These are phyloP conservation scores for Eurosta solidaginis DNA, from an alignment of 1,140 invertebrate genomes.

Conservation along the genomic window DNA sequence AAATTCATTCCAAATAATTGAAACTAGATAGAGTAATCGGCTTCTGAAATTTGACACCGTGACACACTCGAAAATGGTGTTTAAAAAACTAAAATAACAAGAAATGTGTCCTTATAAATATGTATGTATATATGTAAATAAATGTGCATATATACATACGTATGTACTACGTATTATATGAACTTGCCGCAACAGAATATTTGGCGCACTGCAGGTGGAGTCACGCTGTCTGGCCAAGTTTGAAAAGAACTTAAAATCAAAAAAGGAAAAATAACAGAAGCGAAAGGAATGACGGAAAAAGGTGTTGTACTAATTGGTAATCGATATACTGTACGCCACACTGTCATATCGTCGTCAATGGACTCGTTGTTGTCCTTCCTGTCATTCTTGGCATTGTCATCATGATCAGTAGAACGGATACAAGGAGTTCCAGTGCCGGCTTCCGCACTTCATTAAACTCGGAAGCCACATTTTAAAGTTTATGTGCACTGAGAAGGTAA, in stretches of 20 bases:
- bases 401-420: neutral
- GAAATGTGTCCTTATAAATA: neutral
- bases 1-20: no score
- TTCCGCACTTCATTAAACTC: constrained; percentile 35
- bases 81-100: neutral
- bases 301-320: constrained; percentile 34
- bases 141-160: neutral
- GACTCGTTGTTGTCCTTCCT: neutral
- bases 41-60: neutral
- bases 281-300: neutral
- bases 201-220: constrained; percentile 25
- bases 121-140: neutral
- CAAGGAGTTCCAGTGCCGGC: constrained; percentile 16
- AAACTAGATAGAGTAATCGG: no score
- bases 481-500: neutral
- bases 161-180: neutral
- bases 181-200: neutral
- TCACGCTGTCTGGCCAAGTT: constrained; percentile 30
- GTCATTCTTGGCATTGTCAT: neutral
- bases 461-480: constrained; percentile 34
- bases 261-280: neutral
- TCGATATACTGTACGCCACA: constrained; percentile 28
- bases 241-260: neutral
- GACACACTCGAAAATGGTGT: neutral
- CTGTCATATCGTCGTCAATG: neutral